phyloP scores from a whole-genome alignment of 1,140 invertebrate species.

The Pissodes strobi region DNA sequence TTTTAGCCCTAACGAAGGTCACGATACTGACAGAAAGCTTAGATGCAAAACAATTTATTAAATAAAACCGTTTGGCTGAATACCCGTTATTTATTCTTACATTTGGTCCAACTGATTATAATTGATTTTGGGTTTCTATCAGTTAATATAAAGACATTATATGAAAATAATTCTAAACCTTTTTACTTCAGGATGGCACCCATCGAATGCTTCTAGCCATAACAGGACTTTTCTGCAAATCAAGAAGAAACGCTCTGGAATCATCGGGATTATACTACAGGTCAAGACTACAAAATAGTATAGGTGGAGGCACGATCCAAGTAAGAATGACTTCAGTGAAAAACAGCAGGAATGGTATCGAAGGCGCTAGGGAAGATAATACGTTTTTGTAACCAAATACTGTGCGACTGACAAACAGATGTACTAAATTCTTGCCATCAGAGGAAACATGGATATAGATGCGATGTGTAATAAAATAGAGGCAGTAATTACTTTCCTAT shows the following conservation, averaged over 20 bases:
- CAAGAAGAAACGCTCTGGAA: constrained; percentile 20
- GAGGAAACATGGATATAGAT: no score
- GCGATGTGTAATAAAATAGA: no score
- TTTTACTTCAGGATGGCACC: constrained; percentile 38
- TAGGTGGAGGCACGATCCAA: constrained; percentile 24
- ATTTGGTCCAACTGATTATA: neutral
- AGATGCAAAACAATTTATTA: no score
- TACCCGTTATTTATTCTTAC: no score
- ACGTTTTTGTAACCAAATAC: no score
- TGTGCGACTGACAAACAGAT: no score
- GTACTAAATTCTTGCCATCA: no score
- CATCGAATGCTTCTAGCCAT: constrained; percentile 36
- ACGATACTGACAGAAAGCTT: no score
- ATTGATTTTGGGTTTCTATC: neutral
- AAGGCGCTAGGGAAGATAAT: no score
- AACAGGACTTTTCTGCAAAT: constrained; percentile 30
- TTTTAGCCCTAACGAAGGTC: no score
- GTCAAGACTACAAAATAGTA: constrained; percentile 32
- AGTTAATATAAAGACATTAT: neutral
- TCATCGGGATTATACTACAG: constrained; percentile 28
- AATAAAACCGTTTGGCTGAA: no score
- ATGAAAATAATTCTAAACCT: neutral
- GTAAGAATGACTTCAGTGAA: constrained; percentile 30
- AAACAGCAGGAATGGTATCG: neutral
- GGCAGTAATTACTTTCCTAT: no score